Evolutionary conservation across 2,888 invertebrate genomes (phyloP), one percentile per base, ranked within the genome.

Genomic region (Dione juno): DNA sequence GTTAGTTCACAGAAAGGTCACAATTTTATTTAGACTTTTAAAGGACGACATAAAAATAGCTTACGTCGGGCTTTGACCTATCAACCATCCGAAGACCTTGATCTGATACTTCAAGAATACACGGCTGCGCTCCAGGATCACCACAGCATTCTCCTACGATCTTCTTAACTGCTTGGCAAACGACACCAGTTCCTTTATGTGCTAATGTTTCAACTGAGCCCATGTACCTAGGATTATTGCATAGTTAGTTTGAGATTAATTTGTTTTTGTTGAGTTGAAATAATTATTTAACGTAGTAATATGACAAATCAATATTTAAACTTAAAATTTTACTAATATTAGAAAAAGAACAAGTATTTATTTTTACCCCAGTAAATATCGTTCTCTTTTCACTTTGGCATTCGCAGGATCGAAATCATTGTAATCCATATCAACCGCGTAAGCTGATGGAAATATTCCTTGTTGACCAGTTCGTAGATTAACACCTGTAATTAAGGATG

Each of bases 361-460:
- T 66, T 79, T 86, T 77, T 79, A 93, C 82, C 98, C 97, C 82
- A 99, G 93, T 70, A 98, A 94, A 87, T 97, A 98, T 77, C 98
- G 93, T 85, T 98, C 98, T 78, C 97, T 94, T 86, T 97, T 96
- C 19, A 97, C 96, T 88, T 97, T 96, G 75, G 97, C 96, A 78
- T 96, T 96, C 54, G 96, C 94, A 6, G 98, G 97, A 88, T 99
- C 98, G 85, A 99, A 99, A 81, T 99, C 99, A 81, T 97, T 97
- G 88, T 99, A 98, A 81, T 99, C 98, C 92, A 99, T 96, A 85
- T 99, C 99, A 35, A 98, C 99, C 40, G 98, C 99, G 83, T 99
- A 99, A 14, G 99, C 99, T 72, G 98, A 97, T 3, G 99, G 99
- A 84, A 99, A 99, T 76, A 99, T 98, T 40, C 99, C 99, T 87